These are phyloP conservation scores for Xestia xanthographa DNA, from an alignment of 2,888 invertebrate species.

Conservation along the genomic window DNA sequence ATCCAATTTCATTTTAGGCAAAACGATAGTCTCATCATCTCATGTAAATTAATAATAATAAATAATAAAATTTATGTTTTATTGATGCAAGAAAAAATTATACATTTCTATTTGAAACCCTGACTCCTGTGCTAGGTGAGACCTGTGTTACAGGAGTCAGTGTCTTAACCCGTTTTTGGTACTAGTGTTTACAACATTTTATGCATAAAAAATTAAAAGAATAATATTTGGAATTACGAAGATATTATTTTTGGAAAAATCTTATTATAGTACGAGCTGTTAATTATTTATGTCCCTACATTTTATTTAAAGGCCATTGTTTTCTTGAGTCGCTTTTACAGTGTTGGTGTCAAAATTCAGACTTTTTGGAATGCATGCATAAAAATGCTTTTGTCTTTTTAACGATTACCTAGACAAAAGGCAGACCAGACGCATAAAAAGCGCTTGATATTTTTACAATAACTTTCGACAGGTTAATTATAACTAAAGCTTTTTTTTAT, in stretches of 20 bases:
- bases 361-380: neutral
- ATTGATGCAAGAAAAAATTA: no score
- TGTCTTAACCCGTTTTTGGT: no score
- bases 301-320: neutral
- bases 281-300: neutral
- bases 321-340: neutral
- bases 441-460: neutral
- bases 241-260: neutral
- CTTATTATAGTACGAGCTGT: neutral
- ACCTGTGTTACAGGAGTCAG: no score
- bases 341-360: neutral
- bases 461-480: neutral
- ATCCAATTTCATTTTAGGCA: neutral
- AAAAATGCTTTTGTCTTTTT: neutral
- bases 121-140: no score
- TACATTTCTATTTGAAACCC: no score
- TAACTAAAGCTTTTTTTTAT: neutral
- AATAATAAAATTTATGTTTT: no score
- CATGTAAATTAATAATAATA: no score
- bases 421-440: no score
- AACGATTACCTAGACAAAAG: neutral
- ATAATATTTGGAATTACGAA: no score
- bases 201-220: no score
- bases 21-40: neutral
- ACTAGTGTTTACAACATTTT: no score